Conservation (phyloP, 2,797 vertebrate genomes). For the Sitta carolinensis region DNA sequence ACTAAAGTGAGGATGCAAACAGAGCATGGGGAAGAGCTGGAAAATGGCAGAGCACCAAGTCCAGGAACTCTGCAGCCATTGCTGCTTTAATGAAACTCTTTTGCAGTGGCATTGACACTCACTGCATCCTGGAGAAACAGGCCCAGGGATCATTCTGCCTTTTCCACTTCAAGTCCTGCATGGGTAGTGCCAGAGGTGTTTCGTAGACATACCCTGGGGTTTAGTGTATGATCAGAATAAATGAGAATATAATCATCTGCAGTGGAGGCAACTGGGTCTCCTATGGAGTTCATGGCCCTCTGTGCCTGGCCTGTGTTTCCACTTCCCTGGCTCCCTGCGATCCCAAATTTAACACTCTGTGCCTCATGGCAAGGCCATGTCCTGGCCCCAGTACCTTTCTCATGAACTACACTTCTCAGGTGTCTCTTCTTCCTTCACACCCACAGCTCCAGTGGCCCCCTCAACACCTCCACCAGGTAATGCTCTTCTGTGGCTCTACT, state of each 20-base stretch:
- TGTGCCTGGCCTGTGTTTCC: fast-evolving
- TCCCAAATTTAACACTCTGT: fast-evolving
- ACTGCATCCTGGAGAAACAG: fast-evolving
- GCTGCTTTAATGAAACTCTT: neutral
- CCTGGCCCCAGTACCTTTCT: neutral
- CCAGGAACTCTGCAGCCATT: neutral
- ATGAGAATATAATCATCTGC: no score
- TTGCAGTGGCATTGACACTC: fast-evolving
- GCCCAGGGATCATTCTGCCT: neutral
- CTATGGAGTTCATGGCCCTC: fast-evolving
- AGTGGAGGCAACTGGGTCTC: fast-evolving
- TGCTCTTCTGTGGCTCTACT: neutral
- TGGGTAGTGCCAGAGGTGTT: fast-evolving
- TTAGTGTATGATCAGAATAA: neutral
- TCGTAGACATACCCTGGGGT: fast-evolving
- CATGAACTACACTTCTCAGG: neutral
- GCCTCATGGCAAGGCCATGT: fast-evolving
- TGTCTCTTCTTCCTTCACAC: neutral
- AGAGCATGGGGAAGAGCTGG: neutral
- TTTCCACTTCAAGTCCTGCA: fast-evolving
- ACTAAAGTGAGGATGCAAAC: neutral
- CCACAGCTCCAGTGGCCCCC: neutral
- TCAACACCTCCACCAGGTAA: neutral
- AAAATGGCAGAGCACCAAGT: no score
- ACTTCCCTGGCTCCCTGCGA: fast-evolving